Evolutionary conservation across 92 coral and sea anemone genomes (phyloP).

Genomic region (Blastomussa wellsi): DNA sequence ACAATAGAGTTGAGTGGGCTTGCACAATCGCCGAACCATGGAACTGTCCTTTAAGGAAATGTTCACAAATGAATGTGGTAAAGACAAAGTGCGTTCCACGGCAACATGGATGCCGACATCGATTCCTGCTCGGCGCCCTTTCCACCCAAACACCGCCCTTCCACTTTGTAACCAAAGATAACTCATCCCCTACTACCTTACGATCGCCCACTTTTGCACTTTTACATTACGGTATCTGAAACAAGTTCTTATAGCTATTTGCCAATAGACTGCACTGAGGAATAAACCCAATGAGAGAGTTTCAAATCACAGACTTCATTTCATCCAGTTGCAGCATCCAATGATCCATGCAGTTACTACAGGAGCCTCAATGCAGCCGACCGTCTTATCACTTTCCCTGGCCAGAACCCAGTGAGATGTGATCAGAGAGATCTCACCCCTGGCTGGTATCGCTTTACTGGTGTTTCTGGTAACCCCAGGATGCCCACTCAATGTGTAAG

Average conservation of each 20-base stretch:
- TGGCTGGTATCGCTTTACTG: conserved; percentile 22
- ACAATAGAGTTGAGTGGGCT: too few relatives aligned
- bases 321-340: background rate
- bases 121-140: too few relatives aligned
- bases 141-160: too few relatives aligned
- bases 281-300: background rate
- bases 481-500: background rate
- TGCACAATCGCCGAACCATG: too few relatives aligned
- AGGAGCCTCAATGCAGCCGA: background rate
- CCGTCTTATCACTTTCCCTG: background rate
- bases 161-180: too few relatives aligned
- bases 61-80: too few relatives aligned
- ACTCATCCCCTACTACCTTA: too few relatives aligned
- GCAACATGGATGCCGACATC: too few relatives aligned
- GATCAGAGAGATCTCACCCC: background rate
- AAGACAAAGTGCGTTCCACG: too few relatives aligned
- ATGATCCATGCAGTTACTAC: background rate
- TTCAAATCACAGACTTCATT: background rate
- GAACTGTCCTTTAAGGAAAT: too few relatives aligned
- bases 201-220: too few relatives aligned
- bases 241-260: background rate
- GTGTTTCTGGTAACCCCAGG: background rate
- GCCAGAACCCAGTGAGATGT: background rate
- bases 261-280: background rate
- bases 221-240: too few relatives aligned